These are phyloP conservation scores for Lamellibrachia luymesi DNA, from an alignment of 1,140 invertebrate species.

Conservation along the genomic window DNA sequence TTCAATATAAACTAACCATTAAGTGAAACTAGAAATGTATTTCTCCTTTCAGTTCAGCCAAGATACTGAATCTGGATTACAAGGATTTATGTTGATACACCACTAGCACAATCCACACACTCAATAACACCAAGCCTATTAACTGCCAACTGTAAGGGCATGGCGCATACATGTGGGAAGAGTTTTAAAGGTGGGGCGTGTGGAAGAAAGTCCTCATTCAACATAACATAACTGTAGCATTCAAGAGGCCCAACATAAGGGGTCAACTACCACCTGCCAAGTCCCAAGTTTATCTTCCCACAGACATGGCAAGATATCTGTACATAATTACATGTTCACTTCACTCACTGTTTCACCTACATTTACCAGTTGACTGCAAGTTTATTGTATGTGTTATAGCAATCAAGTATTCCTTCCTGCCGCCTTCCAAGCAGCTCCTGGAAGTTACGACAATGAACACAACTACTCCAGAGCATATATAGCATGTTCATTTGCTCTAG, in stretches of 20 bases:
- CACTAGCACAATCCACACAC: not conserved
- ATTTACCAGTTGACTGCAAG: not conserved
- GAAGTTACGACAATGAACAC: too few relatives aligned
- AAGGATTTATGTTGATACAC: not conserved
- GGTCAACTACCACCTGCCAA: not conserved
- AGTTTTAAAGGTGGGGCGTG: not conserved
- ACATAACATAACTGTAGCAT: not conserved
- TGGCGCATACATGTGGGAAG: not conserved
- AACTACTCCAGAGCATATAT: too few relatives aligned
- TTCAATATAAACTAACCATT: not conserved
- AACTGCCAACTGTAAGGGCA: not conserved
- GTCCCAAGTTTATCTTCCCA: not conserved
- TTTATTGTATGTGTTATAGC: not conserved
- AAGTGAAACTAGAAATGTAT: not conserved
- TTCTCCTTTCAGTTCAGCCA: not conserved
- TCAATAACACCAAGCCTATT: not conserved
- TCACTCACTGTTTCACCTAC: not conserved
- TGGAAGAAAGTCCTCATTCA: not conserved
- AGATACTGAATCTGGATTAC: not conserved
- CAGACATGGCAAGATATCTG: not conserved
- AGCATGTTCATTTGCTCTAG: too few relatives aligned
- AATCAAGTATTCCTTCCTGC: not conserved
- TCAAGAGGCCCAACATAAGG: not conserved
- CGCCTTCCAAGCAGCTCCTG: not conserved
- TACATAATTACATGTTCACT: not conserved